Percentiles rank a stretch among this genome's conserved stretches.
Conservation (phyloP, 2,113 vertebrate species). For the Cephalopterus ornatus region DNA sequence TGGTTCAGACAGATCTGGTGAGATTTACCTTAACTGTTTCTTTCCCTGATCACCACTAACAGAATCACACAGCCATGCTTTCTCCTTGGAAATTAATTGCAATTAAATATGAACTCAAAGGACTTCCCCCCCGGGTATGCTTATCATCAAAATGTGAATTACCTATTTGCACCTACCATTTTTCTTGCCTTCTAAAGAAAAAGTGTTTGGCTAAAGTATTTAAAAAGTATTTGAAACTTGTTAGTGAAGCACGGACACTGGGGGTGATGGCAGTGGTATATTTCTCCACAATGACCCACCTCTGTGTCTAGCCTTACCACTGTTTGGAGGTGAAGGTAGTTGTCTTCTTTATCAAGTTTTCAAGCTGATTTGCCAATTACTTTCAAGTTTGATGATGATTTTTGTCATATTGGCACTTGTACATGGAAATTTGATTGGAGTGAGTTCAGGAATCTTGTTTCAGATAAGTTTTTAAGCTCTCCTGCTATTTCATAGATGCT, state of each 20-base stretch:
- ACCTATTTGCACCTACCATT: not conserved
- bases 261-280: accelerated
- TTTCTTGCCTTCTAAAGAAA: not conserved
- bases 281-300: not conserved
- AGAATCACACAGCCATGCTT: not conserved
- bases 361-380: not conserved
- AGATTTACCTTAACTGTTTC: not conserved
- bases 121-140: not conserved
- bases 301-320: not conserved
- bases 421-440: not conserved
- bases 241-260: not conserved
- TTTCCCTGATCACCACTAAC: not conserved
- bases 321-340: not conserved
- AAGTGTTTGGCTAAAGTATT: not conserved
- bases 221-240: not conserved
- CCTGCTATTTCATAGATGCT: not conserved
- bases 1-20: not conserved
- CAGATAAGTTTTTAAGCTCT: not conserved
- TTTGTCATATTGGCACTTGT: not conserved
- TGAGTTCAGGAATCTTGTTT: not conserved
- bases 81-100: not conserved
- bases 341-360: not conserved
- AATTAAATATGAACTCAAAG: not conserved
- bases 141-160: not conserved
- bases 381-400: not conserved